Percentiles rank a stretch among this genome's conserved stretches.
These are phyloP conservation scores for Brienomyrus longianalis DNA, from an alignment of 2,113 vertebrate species.

Conservation along the genomic window DNA sequence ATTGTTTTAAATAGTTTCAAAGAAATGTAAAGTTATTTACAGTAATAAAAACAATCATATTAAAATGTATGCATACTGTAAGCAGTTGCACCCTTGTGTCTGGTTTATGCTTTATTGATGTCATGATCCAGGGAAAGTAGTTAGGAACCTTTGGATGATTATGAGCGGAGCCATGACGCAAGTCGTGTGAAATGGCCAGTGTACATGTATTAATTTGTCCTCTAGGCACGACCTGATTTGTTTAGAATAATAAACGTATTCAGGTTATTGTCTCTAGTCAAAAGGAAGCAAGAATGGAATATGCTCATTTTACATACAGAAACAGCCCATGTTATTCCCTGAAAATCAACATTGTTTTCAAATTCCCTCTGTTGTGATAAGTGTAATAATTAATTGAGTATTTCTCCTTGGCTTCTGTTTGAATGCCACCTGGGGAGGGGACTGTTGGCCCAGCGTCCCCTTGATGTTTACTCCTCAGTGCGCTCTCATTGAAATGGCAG, in stretches of 20 bases:
- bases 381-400: neutral
- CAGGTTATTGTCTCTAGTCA: neutral
- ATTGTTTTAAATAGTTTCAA: slow-evolving; percentile 28
- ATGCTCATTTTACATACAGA: neutral
- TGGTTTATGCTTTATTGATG: neutral
- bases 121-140: neutral
- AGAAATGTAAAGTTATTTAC: neutral
- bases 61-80: neutral
- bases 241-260: neutral
- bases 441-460: neutral
- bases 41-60: neutral
- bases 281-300: neutral
- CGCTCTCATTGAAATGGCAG: neutral
- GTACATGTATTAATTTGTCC: neutral
- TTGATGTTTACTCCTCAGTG: neutral
- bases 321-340: neutral
- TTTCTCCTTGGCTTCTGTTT: neutral
- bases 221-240: neutral
- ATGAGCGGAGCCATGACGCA: neutral
- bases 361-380: neutral
- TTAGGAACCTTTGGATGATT: neutral
- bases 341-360: neutral
- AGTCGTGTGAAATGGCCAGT: neutral
- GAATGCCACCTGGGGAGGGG: neutral
- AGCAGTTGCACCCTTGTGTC: neutral